A percentile compares a stretch with the other conserved stretches of the same genome.
Evolutionary conservation across 2,888 invertebrate genomes (phyloP).

Genomic region (Congeria kusceri): DNA sequence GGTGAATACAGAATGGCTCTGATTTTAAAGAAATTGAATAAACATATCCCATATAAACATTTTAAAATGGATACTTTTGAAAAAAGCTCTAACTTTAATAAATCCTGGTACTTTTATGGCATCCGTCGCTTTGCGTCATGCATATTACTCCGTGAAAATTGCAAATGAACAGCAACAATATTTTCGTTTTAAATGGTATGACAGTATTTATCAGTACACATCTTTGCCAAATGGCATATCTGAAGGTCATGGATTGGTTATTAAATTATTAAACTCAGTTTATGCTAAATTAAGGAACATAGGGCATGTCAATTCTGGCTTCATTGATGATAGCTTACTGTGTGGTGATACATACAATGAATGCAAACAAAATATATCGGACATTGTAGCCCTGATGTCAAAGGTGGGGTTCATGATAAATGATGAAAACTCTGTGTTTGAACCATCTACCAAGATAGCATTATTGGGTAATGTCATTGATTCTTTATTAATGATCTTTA

Average conservation of each 20-base stretch:
- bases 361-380: slow-evolving; percentile 27
- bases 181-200: slow-evolving; percentile 47
- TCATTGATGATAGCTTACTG: slow-evolving; percentile 54
- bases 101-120: slow-evolving; percentile 21
- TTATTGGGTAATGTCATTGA: slow-evolving; percentile 47
- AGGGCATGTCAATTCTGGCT: slow-evolving; percentile 31
- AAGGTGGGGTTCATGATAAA: slow-evolving; percentile 37
- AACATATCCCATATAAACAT: too few species aligned
- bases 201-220: slow-evolving; percentile 42
- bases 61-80: slow-evolving; percentile 49
- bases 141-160: slow-evolving; percentile 48
- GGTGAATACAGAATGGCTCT: slow-evolving; percentile 38
- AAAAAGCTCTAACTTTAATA: slow-evolving; percentile 12
- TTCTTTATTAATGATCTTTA: slow-evolving; percentile 34
- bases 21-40: too few species aligned
- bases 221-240: slow-evolving; percentile 45
- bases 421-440: slow-evolving; percentile 36
- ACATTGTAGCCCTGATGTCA: slow-evolving; percentile 13
- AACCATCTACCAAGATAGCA: slow-evolving; percentile 15
- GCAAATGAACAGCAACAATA: slow-evolving; percentile 35
- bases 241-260: slow-evolving; percentile 47
- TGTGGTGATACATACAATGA: slow-evolving; percentile 18
- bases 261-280: slow-evolving; percentile 56
- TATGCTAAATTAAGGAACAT: slow-evolving; percentile 37
- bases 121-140: slow-evolving; percentile 44